These are phyloP conservation scores for Taenioides sp. DNA, from an alignment of 2,797 vertebrate genomes.

Conservation along the genomic window DNA sequence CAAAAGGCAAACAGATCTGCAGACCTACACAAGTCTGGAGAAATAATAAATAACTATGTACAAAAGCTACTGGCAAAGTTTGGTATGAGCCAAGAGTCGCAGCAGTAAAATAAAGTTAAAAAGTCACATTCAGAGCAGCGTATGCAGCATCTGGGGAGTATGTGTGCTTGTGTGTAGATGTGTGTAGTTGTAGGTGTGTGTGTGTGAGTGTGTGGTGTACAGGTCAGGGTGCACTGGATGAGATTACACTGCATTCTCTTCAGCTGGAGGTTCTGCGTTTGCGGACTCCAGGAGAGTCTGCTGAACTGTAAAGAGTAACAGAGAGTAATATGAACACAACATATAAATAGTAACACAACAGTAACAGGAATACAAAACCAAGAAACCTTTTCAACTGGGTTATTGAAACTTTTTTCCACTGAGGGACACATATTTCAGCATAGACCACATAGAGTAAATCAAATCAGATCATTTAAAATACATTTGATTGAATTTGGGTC, in stretches of 20 bases:
- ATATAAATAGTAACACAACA: background rate
- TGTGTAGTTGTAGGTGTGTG: slow-evolving; percentile 13
- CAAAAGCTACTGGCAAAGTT: slow-evolving; percentile 41
- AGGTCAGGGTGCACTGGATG: background rate
- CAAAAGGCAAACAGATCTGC: slow-evolving; percentile 16
- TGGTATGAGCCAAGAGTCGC: slow-evolving; percentile 15
- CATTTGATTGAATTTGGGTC: too few relatives aligned
- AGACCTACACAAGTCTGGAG: slow-evolving; percentile 40
- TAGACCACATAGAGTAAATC: too few relatives aligned
- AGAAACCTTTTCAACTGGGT: too few relatives aligned
- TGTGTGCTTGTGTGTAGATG: slow-evolving; percentile 21
- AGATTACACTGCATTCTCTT: slow-evolving; percentile 69
- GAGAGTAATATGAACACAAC: background rate
- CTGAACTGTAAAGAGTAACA: slow-evolving; percentile 76
- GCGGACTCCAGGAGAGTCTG: slow-evolving; percentile 83
- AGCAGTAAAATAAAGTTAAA: slow-evolving; percentile 19
- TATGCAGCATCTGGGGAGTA: slow-evolving; percentile 19
- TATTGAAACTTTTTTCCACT: too few relatives aligned
- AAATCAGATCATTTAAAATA: too few relatives aligned
- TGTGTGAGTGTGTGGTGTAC: background rate
- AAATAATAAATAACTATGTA: slow-evolving; percentile 54
- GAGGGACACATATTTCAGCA: too few relatives aligned
- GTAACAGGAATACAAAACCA: background rate
- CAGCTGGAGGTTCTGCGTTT: slow-evolving; percentile 78
- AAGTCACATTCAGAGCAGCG: slow-evolving; percentile 33